Evolutionary conservation across 2,888 invertebrate genomes (phyloP).

Genomic region (Dorcus hopei): DNA sequence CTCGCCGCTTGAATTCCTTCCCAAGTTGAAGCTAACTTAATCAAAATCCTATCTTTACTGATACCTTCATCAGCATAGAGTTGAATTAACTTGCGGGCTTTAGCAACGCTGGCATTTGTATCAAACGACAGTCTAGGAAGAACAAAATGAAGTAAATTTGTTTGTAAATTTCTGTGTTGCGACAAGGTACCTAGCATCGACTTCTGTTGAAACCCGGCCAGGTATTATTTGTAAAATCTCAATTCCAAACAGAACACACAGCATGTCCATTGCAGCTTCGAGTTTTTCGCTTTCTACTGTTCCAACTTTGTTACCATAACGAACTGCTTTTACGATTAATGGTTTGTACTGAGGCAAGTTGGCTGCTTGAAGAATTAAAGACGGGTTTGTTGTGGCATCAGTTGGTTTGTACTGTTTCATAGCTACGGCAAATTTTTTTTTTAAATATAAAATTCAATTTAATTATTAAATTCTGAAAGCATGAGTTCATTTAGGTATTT

Average conservation of each 20-base stretch:
- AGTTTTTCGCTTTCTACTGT: constrained; percentile 72
- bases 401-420: constrained; percentile 97
- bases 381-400: constrained; percentile 99
- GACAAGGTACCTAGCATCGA: constrained; percentile 76
- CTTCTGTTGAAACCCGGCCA: constrained; percentile 94
- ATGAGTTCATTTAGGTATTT: neutral
- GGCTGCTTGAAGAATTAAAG: constrained; percentile 91
- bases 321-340: constrained; percentile 85
- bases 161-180: neutral
- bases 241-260: constrained; percentile 92
- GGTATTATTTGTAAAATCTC: constrained; percentile 98
- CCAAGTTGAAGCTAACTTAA: constrained; percentile 98
- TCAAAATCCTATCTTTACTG: constrained; percentile 87
- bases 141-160: constrained; percentile 3
- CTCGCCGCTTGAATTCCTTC: constrained; percentile 98
- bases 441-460: neutral
- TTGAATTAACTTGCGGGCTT: constrained; percentile 83
- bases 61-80: constrained; percentile 90
- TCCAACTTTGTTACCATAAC: constrained; percentile 72
- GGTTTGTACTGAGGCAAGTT: constrained; percentile 90
- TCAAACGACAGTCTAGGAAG: constrained; percentile 85
- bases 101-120: constrained; percentile 84
- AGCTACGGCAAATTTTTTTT: constrained; percentile 56
- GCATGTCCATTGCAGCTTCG: constrained; percentile 84
- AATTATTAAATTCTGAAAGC: neutral